phyloP scores from a whole-genome alignment of 2,888 invertebrate species.

The Erannis defoliaria region DNA sequence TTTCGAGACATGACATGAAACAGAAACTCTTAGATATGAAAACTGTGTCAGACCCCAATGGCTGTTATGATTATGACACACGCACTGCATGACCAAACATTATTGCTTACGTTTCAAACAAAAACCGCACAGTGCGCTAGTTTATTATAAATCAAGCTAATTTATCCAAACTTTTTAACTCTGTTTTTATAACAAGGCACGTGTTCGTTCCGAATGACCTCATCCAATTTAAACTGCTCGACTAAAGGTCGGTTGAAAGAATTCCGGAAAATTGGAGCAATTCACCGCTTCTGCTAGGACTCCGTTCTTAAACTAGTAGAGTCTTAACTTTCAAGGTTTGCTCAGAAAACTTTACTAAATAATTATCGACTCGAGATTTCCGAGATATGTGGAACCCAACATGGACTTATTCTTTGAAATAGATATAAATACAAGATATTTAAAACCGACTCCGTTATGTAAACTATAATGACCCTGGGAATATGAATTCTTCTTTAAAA shows the following conservation, averaged over 20 bases:
- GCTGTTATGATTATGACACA: constrained; percentile 10
- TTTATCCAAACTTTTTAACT: constrained; percentile 39
- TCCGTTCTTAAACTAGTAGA: not conserved
- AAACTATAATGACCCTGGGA: too few relatives aligned
- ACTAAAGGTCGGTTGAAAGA: constrained; percentile 29
- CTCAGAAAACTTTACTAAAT: not conserved
- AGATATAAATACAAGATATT: too few relatives aligned
- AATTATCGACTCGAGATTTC: not conserved
- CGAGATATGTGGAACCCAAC: too few relatives aligned
- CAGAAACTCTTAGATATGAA: not conserved
- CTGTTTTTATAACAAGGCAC: constrained; percentile 42
- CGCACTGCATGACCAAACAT: constrained; percentile 6
- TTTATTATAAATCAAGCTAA: constrained; percentile 41
- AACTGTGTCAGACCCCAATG: constrained; percentile 10
- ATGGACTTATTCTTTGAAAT: too few relatives aligned
- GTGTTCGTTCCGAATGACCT: constrained; percentile 45
- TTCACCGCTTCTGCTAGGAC: constrained; percentile 40
- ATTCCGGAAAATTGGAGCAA: constrained; percentile 38
- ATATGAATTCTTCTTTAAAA: too few relatives aligned
- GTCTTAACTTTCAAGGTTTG: not conserved
- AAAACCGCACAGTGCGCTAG: constrained; percentile 29
- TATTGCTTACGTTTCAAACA: constrained; percentile 17
- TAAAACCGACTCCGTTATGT: too few relatives aligned
- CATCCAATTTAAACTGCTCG: constrained; percentile 41
- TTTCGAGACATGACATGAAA: constrained; percentile 3